Evolutionary conservation across 1,140 invertebrate species (phyloP).

Genomic region (Scaptomyza graminum): DNA sequence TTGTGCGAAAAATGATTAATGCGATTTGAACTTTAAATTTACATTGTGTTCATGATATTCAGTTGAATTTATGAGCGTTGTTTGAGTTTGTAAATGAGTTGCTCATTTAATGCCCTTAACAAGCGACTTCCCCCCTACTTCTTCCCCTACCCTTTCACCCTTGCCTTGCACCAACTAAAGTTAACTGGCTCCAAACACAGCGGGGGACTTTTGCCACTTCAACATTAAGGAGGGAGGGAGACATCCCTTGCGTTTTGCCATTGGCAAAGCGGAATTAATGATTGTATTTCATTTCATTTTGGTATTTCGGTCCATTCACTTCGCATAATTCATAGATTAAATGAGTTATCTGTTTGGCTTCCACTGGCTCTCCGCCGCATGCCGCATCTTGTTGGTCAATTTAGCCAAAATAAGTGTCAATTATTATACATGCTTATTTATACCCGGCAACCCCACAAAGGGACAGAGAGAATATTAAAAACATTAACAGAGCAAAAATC

Average conservation of each 20-base stretch:
- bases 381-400: conserved; percentile 15
- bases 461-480: neutral
- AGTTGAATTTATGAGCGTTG: conserved; percentile 80
- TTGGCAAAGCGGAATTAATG: conserved; percentile 69
- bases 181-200: conserved; percentile 26
- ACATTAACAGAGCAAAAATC: no score
- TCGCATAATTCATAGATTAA: conserved; percentile 39
- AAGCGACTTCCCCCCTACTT: conserved; percentile 12
- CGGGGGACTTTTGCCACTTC: conserved; percentile 19
- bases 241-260: conserved; percentile 45
- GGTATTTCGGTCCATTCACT: conserved; percentile 23
- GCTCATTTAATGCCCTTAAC: conserved; percentile 79
- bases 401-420: conserved; percentile 21
- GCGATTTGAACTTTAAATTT: conserved; percentile 81
- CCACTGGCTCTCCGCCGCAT: neutral
- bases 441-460: neutral
- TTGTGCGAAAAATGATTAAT: conserved; percentile 75
- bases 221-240: conserved; percentile 16
- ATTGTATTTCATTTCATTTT: conserved; percentile 72
- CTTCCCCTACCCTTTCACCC: neutral
- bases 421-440: conserved; percentile 2
- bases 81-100: conserved; percentile 82
- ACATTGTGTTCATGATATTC: conserved; percentile 82
- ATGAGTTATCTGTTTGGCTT: conserved; percentile 43
- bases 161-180: conserved; percentile 25